Evolutionary conservation across 2,888 invertebrate species (phyloP).

Genomic region (Alentia gelatinosa): DNA sequence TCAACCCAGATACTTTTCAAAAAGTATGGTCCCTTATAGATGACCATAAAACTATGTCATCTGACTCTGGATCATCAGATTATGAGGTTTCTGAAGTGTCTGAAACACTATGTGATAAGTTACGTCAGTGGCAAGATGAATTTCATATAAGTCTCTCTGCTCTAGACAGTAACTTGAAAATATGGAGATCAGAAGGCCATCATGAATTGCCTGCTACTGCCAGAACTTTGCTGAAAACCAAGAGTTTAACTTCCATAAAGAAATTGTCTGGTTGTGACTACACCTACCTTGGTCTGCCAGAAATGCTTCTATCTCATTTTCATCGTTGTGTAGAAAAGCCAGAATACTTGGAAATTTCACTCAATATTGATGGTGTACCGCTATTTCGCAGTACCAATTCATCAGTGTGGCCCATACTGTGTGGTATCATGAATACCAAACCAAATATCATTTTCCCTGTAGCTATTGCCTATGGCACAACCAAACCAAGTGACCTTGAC

Average conservation of each 20-base stretch:
- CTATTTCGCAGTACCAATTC: slow-evolving; percentile 4
- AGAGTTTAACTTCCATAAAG: no score
- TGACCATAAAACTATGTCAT: neutral
- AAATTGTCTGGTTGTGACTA: neutral
- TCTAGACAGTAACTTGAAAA: neutral
- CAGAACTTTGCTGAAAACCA: slow-evolving; percentile 13
- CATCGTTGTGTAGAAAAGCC: neutral
- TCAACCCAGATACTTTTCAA: no score
- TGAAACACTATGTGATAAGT: neutral
- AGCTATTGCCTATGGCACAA: neutral
- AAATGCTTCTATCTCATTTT: neutral
- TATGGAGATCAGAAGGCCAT: neutral
- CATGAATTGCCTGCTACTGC: slow-evolving; percentile 12
- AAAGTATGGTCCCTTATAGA: neutral
- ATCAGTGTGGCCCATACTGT: slow-evolving; percentile 44
- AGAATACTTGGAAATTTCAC: neutral
- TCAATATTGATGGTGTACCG: slow-evolving; percentile 50
- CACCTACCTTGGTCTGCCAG: neutral
- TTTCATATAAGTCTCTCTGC: neutral
- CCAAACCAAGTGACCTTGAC: slow-evolving; percentile 33
- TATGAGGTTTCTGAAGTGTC: neutral
- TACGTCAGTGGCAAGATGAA: neutral
- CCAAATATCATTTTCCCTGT: slow-evolving; percentile 26
- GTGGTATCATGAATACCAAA: neutral
- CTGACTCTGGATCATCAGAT: neutral